phyloP scores from a whole-genome alignment of 1,140 invertebrate species.

The Tetragnatha versicolor region DNA sequence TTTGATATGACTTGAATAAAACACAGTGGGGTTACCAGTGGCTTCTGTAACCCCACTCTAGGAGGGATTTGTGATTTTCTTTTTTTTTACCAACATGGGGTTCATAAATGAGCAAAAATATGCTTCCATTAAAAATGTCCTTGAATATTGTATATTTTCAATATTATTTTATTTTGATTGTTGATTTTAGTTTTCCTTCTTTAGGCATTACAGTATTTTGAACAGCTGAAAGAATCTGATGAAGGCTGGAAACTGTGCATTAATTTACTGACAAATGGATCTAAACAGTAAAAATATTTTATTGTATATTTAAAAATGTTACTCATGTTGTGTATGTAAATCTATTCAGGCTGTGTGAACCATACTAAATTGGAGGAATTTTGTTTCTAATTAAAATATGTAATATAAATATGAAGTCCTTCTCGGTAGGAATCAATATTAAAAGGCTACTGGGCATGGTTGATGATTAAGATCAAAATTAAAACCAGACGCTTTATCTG shows the following conservation, averaged over 20 bases:
- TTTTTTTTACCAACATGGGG: neutral
- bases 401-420: too few relatives aligned
- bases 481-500: too few relatives aligned
- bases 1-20: too few relatives aligned
- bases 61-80: neutral
- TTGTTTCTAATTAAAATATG: constrained; percentile 21
- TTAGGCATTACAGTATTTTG: constrained; percentile 67
- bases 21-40: neutral
- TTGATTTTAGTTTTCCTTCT: neutral
- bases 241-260: constrained; percentile 68
- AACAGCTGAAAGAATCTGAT: constrained; percentile 65
- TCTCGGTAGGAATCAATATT: too few relatives aligned
- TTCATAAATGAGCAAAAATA: neutral
- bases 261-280: constrained; percentile 60
- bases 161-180: neutral
- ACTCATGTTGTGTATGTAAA: too few relatives aligned
- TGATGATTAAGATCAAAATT: too few relatives aligned
- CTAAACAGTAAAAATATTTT: constrained; percentile 54
- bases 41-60: neutral
- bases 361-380: constrained; percentile 59
- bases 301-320: too few relatives aligned
- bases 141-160: neutral
- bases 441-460: too few relatives aligned
- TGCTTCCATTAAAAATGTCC: neutral
- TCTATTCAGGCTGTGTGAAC: too few relatives aligned